Base-by-base conservation (phyloP, 2,113 vertebrate species). In the Gnathonemus echidnorhynchus region DNA sequence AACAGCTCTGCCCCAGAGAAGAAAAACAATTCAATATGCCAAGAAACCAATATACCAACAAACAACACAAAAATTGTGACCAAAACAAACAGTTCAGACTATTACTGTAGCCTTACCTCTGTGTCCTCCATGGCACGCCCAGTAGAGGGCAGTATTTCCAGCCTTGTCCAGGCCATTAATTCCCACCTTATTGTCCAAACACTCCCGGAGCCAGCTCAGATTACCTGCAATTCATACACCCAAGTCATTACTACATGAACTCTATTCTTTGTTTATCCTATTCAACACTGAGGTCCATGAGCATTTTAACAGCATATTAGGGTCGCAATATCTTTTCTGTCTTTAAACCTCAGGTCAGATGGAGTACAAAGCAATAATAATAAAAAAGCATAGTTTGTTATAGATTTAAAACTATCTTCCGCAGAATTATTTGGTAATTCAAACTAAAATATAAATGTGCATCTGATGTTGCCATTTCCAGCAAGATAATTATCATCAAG, bases 111-210 rank as follows among this genome's bases (percentile, higher is more conserved):
- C 19, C 31, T 53, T 97, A 99, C 98, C 97, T 97, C 96, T 97
- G 94, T 99, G 98, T 88, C 98, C 98, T 88, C 98, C 98, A 0
- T 99, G 98, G 90, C 97, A 98, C 77, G 95, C 97, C 98, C 98
- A 99, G 93, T 99, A 99, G 85, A 99, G 95, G 90, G 98, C 97
- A 27, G 98, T 99, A 93, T 97, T 99, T 91, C 98, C 98, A 48
- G 98, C 98, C 94, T 99, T 99, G 93, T 99, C 98, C 93, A 99
- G 95, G 35, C 98, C 98, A 7, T 99, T 99, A 86, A 98, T 97
- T 7, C 97, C 98, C 86, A 99, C 98, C 92, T 96, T 96, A 93
- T 99, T 99, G 84, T 99, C 98, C 96, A 99, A 92, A 95, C 98
- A 99, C 93, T 99, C 98, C 92, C 97, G 95, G 93, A 99, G 93